These are phyloP conservation scores for Papilio gigon DNA, from an alignment of 2,888 invertebrate genomes.

Conservation along the genomic window DNA sequence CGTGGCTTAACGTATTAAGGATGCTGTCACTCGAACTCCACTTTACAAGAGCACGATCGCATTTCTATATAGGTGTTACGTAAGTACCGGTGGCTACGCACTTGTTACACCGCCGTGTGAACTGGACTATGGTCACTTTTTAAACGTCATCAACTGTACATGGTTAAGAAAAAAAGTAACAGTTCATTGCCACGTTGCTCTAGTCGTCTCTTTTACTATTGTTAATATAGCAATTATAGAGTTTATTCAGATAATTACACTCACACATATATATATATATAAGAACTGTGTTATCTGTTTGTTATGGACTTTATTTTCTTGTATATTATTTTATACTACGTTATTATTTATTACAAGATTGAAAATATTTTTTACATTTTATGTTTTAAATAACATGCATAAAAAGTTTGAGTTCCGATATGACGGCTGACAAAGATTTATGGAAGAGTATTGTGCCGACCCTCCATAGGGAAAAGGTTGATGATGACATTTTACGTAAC, in stretches of 20 bases:
- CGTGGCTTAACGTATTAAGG: constrained; percentile 46
- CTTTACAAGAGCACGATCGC: constrained; percentile 50
- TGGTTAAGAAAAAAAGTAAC: not conserved
- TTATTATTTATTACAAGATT: not conserved
- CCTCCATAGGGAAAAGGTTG: too few relatives aligned
- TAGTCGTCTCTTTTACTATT: not conserved
- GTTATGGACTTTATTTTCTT: too few relatives aligned
- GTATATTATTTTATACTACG: not conserved
- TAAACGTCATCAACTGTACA: constrained; percentile 5
- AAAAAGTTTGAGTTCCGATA: too few relatives aligned
- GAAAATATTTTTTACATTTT: not conserved
- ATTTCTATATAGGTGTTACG: constrained; percentile 60
- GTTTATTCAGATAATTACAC: too few relatives aligned
- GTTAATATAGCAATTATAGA: too few relatives aligned
- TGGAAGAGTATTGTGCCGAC: too few relatives aligned
- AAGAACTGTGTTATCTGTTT: too few relatives aligned
- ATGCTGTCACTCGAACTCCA: constrained; percentile 46
- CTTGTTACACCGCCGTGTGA: constrained; percentile 66
- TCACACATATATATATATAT: too few relatives aligned
- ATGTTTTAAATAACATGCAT: too few relatives aligned
- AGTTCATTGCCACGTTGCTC: not conserved
- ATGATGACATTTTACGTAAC: too few relatives aligned
- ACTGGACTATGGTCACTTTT: constrained; percentile 54
- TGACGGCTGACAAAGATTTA: too few relatives aligned
- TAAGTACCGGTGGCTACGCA: constrained; percentile 53